A percentile compares a stretch with the other conserved stretches of the same genome.
phyloP scores from a whole-genome alignment of 2,113 vertebrate genomes.

The Malurus melanocephalus region DNA sequence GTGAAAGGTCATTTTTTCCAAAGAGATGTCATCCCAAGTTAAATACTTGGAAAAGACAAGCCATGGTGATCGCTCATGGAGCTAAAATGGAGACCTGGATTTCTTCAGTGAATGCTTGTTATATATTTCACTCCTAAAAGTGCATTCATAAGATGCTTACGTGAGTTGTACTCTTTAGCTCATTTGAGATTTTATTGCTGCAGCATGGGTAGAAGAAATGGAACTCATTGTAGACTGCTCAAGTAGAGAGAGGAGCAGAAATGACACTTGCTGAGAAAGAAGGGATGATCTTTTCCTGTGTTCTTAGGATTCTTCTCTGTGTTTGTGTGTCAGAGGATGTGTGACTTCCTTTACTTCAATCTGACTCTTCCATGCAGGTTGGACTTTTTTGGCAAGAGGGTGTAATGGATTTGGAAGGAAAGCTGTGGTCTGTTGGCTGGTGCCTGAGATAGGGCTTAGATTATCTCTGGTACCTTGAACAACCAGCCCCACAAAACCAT shows the following conservation, averaged over 20 bases:
- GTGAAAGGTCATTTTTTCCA: constrained; percentile 25
- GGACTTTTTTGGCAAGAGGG: background rate
- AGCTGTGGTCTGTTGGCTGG: background rate
- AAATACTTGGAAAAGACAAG: constrained; percentile 16
- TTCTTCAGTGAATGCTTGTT: background rate
- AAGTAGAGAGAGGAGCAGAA: background rate
- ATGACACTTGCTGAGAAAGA: background rate
- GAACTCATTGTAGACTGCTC: background rate
- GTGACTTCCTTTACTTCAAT: background rate
- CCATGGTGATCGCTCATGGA: background rate
- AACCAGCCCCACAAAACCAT: background rate
- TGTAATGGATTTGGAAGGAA: background rate
- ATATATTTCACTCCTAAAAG: background rate
- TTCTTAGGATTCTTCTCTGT: background rate
- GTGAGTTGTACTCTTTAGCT: background rate
- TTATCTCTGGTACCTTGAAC: background rate
- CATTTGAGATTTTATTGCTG: background rate
- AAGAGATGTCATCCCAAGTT: constrained; percentile 14
- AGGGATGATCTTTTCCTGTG: background rate
- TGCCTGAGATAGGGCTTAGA: background rate
- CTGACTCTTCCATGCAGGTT: background rate
- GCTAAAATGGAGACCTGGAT: background rate
- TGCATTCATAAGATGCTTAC: background rate
- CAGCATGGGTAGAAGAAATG: background rate
- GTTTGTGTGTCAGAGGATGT: background rate